These are phyloP conservation scores for Leuciscus idus DNA, from an alignment of 2,113 vertebrate species.

Conservation along the genomic window DNA sequence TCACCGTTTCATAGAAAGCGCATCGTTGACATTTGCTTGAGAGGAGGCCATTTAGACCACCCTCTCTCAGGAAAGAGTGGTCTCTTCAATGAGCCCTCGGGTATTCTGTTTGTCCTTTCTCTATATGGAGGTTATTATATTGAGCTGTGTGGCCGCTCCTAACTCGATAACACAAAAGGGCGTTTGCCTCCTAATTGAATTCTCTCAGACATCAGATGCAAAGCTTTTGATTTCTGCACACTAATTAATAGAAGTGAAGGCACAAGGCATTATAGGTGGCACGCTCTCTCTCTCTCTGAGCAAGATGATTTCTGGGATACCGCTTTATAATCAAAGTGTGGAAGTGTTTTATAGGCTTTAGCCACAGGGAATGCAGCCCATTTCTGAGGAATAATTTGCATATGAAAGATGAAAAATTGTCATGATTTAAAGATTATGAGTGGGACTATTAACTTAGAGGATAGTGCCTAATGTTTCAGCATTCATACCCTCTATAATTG, in stretches of 20 bases:
- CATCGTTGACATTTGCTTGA: constrained; percentile 56
- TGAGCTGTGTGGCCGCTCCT: constrained; percentile 33
- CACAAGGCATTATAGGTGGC: constrained; percentile 23
- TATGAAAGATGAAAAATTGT: constrained; percentile 34
- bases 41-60: background rate
- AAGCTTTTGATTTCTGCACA: constrained; percentile 61
- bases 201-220: constrained; percentile 45
- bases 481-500: constrained; percentile 3
- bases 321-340: constrained; percentile 66
- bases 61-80: constrained; percentile 25
- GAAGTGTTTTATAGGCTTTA: constrained; percentile 38
- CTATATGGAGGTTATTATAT: constrained; percentile 39
- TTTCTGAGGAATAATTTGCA: constrained; percentile 23
- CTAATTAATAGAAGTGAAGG: constrained; percentile 57
- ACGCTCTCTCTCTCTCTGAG: background rate
- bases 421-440: constrained; percentile 41
- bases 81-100: constrained; percentile 34
- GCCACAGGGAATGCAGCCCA: constrained; percentile 17
- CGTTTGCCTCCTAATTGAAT: constrained; percentile 55
- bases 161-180: constrained; percentile 51
- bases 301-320: constrained; percentile 54
- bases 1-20: constrained; percentile 45
- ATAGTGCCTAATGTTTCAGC: background rate
- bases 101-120: constrained; percentile 42
- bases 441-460: constrained; percentile 8